Base-by-base conservation (phyloP, 2,888 invertebrate species). In the Microctonus aethiopoides region DNA sequence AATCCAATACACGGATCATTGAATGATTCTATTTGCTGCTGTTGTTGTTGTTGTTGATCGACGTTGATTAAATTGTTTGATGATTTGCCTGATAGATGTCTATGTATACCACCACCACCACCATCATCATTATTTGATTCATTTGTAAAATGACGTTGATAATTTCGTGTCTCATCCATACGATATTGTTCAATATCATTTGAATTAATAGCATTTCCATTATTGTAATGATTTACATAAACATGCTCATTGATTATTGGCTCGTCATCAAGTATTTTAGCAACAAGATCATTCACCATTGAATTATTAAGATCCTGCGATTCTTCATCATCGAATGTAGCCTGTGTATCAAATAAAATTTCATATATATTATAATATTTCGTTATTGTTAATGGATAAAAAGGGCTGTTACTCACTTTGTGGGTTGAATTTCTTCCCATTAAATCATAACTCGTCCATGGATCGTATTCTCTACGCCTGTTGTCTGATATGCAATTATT, bases 211-310 rank as follows among this genome's bases (percentile, higher is more conserved):
- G 61, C 65, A 74, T 80, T 79, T 22, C 79, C 80, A 76, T 81
- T 83, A 22, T 65, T 67, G 72, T 79, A 84, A 22, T 76, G 81
- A 68, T 77, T 79, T 13, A 71, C 73, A 46, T 80, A 82, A 3
- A 77, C 71, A 60, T 81, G 79, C 11, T 83, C 82, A 32, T 74
- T 75, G 46, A 77, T 75, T 66, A 82, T 77, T 24, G 89, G 88
- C 74, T 90, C 89, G 80, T 91, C 91, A 83, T 91, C 91, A 67
- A 91, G 88, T 75, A 91, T 89, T 82, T 91, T 91, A 72, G 91
- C 90, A 81, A 91, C 91, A 83, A 91, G 88, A 83, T 91, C 91
- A 77, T 90, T 89, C 75, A 91, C 90, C 88, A 91, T 90, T 41
- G 91, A 88, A 83, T 90, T 91, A 79, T 90, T 84, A 34, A 86